Evolutionary conservation across 2,113 vertebrate genomes (phyloP).

Genomic region (Mormoops blainvillei): DNA sequence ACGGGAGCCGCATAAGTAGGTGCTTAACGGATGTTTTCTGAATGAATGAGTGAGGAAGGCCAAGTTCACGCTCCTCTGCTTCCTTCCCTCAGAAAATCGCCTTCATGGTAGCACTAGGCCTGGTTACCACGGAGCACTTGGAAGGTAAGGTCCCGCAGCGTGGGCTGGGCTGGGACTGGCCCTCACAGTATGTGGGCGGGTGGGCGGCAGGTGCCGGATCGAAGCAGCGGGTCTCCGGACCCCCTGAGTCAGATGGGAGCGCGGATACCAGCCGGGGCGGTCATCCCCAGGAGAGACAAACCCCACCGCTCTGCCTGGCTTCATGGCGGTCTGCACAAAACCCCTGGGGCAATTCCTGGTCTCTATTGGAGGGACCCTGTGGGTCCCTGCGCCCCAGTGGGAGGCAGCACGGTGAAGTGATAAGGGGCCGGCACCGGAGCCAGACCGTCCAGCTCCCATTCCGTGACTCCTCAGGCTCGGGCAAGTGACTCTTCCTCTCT

Average conservation of each 20-base stretch:
- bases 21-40: not conserved
- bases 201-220: fast-evolving
- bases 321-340: fast-evolving
- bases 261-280: not conserved
- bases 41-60: fast-evolving
- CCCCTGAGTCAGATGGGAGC: fast-evolving
- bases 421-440: too few relatives aligned
- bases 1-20: not conserved
- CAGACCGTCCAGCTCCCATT: fast-evolving
- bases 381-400: not conserved
- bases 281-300: too few relatives aligned
- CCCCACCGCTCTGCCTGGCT: fast-evolving
- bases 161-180: not conserved
- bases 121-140: slow-evolving; percentile 95
- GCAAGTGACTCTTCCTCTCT: not conserved
- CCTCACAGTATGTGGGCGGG: fast-evolving
- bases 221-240: not conserved
- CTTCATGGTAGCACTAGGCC: slow-evolving; percentile 97
- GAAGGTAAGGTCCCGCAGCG: slow-evolving; percentile 86
- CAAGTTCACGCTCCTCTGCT: not conserved
- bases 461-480: not conserved
- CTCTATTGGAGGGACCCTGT: fast-evolving
- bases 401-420: fast-evolving
- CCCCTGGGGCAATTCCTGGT: not conserved
- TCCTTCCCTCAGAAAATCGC: slow-evolving; percentile 90